Evolutionary conservation across 1,140 invertebrate species (phyloP).

Genomic region (Leucophenga varia): DNA sequence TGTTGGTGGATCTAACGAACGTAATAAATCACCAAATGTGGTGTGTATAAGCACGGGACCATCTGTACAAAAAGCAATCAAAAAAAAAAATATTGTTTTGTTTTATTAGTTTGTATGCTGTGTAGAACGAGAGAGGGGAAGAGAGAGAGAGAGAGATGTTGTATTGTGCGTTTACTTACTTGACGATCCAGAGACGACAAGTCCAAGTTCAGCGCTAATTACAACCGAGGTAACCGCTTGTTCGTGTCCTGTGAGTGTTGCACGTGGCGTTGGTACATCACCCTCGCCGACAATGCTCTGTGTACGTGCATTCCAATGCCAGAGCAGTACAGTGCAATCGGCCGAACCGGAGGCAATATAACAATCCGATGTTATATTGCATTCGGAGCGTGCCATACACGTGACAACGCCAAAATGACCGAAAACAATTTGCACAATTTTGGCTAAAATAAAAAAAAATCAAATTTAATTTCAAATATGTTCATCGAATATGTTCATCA

Average conservation of each 20-base stretch:
- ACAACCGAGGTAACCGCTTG: conserved; percentile 91
- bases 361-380: conserved; percentile 97
- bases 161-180: conserved; percentile 60
- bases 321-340: conserved; percentile 95
- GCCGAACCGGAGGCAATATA: conserved; percentile 97
- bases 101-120: not conserved
- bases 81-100: not conserved
- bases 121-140: not conserved
- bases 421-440: conserved; percentile 97
- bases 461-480: no score
- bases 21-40: conserved; percentile 95
- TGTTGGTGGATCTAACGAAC: conserved; percentile 80
- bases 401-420: conserved; percentile 99
- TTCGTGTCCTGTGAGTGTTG: conserved; percentile 96
- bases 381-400: conserved; percentile 93
- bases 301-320: conserved; percentile 97
- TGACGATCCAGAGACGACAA: conserved; percentile 93
- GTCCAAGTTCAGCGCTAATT: conserved; percentile 94
- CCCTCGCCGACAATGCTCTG: conserved; percentile 96
- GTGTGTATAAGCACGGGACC: conserved; percentile 97
- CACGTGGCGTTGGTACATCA: conserved; percentile 90
- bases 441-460: conserved; percentile 66
- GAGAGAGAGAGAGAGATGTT: not conserved
- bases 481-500: not conserved
- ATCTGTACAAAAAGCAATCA: conserved; percentile 60